phyloP scores from a whole-genome alignment of 2,888 invertebrate species.

The Drosophila helvetica region DNA sequence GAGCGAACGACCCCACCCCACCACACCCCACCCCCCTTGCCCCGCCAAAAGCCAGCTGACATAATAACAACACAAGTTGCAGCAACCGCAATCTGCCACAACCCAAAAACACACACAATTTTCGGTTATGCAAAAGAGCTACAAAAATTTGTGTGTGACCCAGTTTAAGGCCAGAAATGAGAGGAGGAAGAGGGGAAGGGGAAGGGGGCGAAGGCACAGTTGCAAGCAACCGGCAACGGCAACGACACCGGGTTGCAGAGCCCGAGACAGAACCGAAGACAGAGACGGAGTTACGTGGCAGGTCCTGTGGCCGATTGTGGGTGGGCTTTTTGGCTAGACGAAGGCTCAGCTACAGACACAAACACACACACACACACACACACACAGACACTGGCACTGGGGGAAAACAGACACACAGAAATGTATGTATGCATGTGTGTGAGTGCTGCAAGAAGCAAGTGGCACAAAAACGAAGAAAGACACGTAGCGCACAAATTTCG shows the following conservation, averaged over 20 bases:
- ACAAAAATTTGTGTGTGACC: constrained; percentile 47
- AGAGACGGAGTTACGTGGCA: constrained; percentile 39
- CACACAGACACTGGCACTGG: not conserved
- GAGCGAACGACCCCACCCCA: not conserved
- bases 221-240: not conserved
- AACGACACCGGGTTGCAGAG: not conserved
- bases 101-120: constrained; percentile 60
- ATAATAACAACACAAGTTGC: constrained; percentile 58
- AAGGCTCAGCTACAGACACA: constrained; percentile 38
- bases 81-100: constrained; percentile 61
- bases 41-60: constrained; percentile 59
- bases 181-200: not conserved
- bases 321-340: constrained; percentile 49
- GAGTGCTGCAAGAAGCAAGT: constrained; percentile 13
- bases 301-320: constrained; percentile 43
- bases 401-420: constrained; percentile 1
- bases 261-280: constrained; percentile 20
- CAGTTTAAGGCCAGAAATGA: constrained; percentile 47
- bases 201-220: not conserved
- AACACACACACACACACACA: constrained; percentile 27
- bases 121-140: constrained; percentile 74
- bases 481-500: constrained; percentile 74
- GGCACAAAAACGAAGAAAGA: constrained; percentile 27
- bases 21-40: accelerated
- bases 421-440: constrained; percentile 18